Evolutionary conservation across 37 sponge, comb jelly and placozoan species (phyloP).

Genomic region (Axinella damicornis): DNA sequence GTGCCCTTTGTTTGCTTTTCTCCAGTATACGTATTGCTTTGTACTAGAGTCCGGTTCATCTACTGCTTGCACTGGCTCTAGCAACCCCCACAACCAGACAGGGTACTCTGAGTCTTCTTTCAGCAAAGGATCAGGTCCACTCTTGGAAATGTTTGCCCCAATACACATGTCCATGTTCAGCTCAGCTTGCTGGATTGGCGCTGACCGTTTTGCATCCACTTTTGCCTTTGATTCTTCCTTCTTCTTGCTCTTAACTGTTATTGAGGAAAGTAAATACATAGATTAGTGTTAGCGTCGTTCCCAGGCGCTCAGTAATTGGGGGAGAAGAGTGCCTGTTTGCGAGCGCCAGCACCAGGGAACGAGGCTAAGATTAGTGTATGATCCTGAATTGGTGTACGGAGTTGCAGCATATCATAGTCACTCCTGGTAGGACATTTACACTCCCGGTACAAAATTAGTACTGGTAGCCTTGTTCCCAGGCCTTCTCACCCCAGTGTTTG

Average conservation of each 20-base stretch:
- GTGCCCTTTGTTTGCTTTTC: slow-evolving; percentile 45
- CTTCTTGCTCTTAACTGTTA: not conserved
- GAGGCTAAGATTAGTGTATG: no score
- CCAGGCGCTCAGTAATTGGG: no score
- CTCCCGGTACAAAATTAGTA: no score
- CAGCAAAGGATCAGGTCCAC: slow-evolving; percentile 73
- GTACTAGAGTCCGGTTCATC: slow-evolving; percentile 15
- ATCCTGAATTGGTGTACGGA: no score
- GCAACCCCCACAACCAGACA: slow-evolving; percentile 78
- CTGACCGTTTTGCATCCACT: not conserved
- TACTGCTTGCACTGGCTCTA: slow-evolving; percentile 1
- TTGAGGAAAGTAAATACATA: no score
- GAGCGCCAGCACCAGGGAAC: no score
- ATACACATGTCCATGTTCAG: slow-evolving; percentile 46
- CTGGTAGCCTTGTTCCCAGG: no score
- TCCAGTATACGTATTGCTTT: slow-evolving; percentile 42
- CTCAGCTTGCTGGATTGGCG: not conserved
- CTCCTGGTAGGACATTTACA: no score
- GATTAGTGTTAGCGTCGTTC: no score
- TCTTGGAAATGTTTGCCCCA: slow-evolving; percentile 71
- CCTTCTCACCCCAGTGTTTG: no score
- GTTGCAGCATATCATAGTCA: no score
- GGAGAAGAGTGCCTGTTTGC: no score
- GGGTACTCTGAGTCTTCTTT: slow-evolving; percentile 77
- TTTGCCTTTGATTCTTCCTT: not conserved